Conservation (phyloP, 2,797 vertebrate species). For the Poecilia velifera region DNA sequence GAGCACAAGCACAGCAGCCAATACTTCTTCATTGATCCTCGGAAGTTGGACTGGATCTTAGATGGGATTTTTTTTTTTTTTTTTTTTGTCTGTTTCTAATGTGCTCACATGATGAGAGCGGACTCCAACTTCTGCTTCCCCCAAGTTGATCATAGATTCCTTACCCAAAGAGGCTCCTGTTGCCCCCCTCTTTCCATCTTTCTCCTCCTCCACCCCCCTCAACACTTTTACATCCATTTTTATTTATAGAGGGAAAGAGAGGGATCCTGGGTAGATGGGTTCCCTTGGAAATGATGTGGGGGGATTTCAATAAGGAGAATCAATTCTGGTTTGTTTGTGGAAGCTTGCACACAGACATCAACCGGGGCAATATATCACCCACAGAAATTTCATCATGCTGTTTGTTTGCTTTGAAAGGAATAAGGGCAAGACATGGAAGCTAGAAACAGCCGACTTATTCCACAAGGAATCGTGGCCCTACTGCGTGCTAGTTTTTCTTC, state of each 20-base stretch:
- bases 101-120: slow-evolving; percentile 46
- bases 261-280: slow-evolving; percentile 47
- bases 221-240: slow-evolving; percentile 21
- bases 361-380: slow-evolving; percentile 60
- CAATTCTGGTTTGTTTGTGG: slow-evolving; percentile 65
- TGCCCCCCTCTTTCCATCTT: neutral
- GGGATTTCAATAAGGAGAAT: slow-evolving; percentile 68
- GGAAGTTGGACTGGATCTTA: slow-evolving; percentile 56
- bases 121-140: slow-evolving; percentile 38
- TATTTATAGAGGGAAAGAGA: slow-evolving; percentile 43
- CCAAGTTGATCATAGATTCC: slow-evolving; percentile 17
- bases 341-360: slow-evolving; percentile 46
- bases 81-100: slow-evolving; percentile 41
- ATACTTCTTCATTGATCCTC: slow-evolving; percentile 72
- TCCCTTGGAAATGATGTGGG: slow-evolving; percentile 50
- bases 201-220: neutral
- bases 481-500: slow-evolving; percentile 29
- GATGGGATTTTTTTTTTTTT: slow-evolving; percentile 49
- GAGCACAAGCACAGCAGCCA: slow-evolving; percentile 62
- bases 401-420: slow-evolving; percentile 59
- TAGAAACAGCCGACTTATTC: slow-evolving; percentile 30
- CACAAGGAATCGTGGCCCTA: slow-evolving; percentile 13
- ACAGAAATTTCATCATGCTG: slow-evolving; percentile 61
- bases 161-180: slow-evolving; percentile 17
- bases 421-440: slow-evolving; percentile 34